These are phyloP conservation scores for Drosophila melanogaster DNA, from an alignment of 1,140 invertebrate species.

Conservation along the genomic window DNA sequence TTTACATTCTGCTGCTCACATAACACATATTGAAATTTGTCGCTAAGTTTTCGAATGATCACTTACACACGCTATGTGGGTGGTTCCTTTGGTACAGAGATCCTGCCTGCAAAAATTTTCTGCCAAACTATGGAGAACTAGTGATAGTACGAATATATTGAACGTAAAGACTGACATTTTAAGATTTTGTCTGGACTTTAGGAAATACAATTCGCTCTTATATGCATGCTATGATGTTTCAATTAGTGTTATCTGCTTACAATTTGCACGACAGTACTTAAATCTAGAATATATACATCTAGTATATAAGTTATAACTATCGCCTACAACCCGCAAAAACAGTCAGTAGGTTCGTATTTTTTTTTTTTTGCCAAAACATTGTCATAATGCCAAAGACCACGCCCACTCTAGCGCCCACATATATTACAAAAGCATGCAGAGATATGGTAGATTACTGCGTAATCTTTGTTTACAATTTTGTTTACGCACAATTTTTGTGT, in stretches of 20 bases:
- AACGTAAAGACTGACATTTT: slow-evolving; percentile 1
- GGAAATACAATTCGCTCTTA: background rate
- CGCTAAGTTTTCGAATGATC: too few relatives aligned
- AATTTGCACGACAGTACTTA: background rate
- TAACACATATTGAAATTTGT: background rate
- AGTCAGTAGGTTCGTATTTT: too few relatives aligned
- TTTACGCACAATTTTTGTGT: slow-evolving; percentile 63
- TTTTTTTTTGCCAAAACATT: background rate
- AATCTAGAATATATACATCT: too few relatives aligned
- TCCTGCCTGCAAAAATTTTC: background rate
- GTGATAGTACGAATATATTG: background rate
- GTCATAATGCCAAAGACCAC: too few relatives aligned
- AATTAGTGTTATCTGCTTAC: background rate
- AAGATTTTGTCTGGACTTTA: background rate
- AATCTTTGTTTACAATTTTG: slow-evolving; percentile 63
- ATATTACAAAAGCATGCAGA: too few relatives aligned
- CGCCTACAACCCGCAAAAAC: too few relatives aligned
- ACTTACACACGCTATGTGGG: slow-evolving; percentile 20
- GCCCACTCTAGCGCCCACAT: too few relatives aligned
- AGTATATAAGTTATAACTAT: background rate
- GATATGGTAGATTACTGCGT: too few relatives aligned
- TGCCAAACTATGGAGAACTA: background rate
- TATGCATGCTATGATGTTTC: background rate
- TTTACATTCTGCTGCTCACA: background rate
- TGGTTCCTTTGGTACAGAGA: background rate